Conservation (phyloP, 2,888 invertebrate species). For the Bellardia pandia region DNA sequence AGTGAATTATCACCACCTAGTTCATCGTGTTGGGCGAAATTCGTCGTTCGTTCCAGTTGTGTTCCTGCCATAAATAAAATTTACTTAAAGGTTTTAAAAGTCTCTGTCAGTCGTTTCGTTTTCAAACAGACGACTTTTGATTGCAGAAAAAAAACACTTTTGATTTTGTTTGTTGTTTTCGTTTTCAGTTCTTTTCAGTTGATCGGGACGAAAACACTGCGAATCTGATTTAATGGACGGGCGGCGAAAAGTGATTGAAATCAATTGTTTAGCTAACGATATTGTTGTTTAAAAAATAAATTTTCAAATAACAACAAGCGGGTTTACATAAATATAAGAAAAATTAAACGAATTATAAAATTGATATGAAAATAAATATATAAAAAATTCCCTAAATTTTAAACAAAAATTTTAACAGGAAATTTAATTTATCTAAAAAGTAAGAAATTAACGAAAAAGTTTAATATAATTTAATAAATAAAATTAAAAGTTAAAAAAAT, state of each 20-base stretch:
- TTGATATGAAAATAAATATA: neutral
- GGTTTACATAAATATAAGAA: neutral
- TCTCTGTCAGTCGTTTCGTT: slow-evolving; percentile 2
- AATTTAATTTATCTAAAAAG: slow-evolving; percentile 14
- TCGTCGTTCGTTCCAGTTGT: too few relatives aligned
- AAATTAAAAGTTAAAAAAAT: neutral
- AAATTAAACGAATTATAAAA: neutral
- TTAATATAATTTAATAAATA: neutral
- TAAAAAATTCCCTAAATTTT: neutral
- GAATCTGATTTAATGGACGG: slow-evolving; percentile 48
- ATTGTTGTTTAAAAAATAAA: neutral
- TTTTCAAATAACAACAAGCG: neutral
- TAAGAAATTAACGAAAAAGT: slow-evolving; percentile 27
- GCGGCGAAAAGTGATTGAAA: neutral
- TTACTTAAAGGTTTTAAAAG: slow-evolving; percentile 1
- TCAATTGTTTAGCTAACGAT: neutral
- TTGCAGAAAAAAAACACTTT: slow-evolving; percentile 15
- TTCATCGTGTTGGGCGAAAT: too few relatives aligned
- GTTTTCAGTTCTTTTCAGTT: slow-evolving; percentile 74
- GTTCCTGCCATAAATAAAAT: neutral
- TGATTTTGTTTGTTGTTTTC: slow-evolving; percentile 54
- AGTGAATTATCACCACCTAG: too few relatives aligned
- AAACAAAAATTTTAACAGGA: neutral
- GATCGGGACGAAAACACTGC: slow-evolving; percentile 72
- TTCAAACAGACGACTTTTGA: slow-evolving; percentile 39